Conservation (phyloP, 2,113 vertebrate genomes). For the Catharus fuscescens region DNA sequence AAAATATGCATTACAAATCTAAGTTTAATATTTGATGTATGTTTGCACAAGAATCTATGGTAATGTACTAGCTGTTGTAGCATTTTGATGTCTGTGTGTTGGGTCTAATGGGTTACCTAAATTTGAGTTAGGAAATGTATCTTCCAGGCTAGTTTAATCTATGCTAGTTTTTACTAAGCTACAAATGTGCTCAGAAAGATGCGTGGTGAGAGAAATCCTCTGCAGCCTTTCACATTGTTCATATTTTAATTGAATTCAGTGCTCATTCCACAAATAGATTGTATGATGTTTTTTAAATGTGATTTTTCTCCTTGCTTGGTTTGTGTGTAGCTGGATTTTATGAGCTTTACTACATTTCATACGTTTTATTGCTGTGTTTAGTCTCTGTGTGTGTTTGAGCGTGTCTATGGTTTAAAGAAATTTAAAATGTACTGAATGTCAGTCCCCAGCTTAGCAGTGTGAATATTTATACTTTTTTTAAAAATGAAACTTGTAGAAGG, state of each 20-base stretch:
- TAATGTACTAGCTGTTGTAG: constrained; percentile 1
- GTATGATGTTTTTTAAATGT: not conserved
- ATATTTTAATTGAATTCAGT: constrained; percentile 40
- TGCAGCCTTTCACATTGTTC: constrained; percentile 41
- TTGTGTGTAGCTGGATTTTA: not conserved
- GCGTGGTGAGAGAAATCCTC: constrained; percentile 17
- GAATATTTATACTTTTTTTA: not conserved
- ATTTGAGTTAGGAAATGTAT: not conserved
- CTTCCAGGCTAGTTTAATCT: not conserved
- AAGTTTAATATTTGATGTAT: constrained; percentile 35
- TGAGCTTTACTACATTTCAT: not conserved
- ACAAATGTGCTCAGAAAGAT: constrained; percentile 21
- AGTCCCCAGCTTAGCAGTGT: not conserved
- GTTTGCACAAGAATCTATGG: not conserved
- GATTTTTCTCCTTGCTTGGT: not conserved
- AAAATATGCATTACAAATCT: constrained; percentile 60
- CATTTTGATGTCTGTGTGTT: constrained; percentile 21
- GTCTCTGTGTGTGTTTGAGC: not conserved
- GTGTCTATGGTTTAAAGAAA: not conserved
- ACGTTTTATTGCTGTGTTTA: not conserved
- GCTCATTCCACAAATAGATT: not conserved
- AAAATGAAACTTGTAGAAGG: not conserved
- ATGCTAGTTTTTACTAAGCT: constrained; percentile 14
- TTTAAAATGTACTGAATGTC: not conserved
- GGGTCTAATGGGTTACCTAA: not conserved